Evolutionary conservation across 2,113 vertebrate genomes (phyloP), one percentile per base, ranked within the genome.

Genomic region (Herpailurus yagouaroundi): DNA sequence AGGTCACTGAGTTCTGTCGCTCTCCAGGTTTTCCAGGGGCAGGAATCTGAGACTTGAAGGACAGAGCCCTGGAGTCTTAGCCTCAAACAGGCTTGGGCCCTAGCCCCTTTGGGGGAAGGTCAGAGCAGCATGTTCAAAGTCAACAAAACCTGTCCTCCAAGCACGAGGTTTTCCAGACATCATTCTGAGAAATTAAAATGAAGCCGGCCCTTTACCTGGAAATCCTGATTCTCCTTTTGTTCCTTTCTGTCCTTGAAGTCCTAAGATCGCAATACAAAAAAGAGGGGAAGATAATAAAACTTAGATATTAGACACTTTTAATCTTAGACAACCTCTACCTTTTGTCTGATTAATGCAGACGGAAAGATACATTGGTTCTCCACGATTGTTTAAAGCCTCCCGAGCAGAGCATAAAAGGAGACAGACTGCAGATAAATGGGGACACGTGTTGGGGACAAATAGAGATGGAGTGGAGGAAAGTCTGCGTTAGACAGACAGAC

Each of bases 191-290:
- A 96, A 97, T 96, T 88, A 93, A 97, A 96, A 4, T n/a, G 23
- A 84, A 94, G 91, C 14, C 57, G 14, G 71, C 52, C 7, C 71
- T 77, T 98, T 98, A 99, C 99, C 99, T 98, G 52, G 0, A 1
- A 0, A 0, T 77, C 98, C 99, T 0, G 8, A 2, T 60, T 98
- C 96, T 98, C 99, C 99, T 94, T 98, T 98, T 92, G 25, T 19
- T 97, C 99, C 99, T 48, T 97, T 97, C 97, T 96, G 94, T 87
- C 99, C 99, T 97, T 96, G 94, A 97, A 57, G 4, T 97, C 99
- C 98, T 99, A 97, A 94, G 73, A 97, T 80, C 48, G 98, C 96
- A 50, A 97, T 95, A 98, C 95, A 29, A 95, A 95, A 91, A 95
- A 91, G 68, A 9, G 76, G 23, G 81, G 93, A 74, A 38, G 92